Conservation (phyloP, 2,888 invertebrate genomes). For the Tineola bisselliella region DNA sequence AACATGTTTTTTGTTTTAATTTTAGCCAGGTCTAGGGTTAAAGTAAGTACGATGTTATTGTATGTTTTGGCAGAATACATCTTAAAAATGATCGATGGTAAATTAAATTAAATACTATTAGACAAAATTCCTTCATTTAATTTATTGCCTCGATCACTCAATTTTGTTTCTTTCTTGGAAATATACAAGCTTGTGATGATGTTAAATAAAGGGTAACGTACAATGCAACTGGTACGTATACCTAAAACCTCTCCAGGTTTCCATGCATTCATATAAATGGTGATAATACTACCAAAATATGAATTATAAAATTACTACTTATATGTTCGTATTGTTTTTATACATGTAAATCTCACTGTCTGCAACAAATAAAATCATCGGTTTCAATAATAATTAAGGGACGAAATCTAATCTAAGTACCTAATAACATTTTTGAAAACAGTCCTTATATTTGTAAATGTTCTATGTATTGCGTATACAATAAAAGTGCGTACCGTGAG, state of each 20-base stretch:
- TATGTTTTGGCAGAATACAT: not conserved
- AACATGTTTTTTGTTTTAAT: not conserved
- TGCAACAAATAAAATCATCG: too few species aligned
- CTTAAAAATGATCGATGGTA: not conserved
- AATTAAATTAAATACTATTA: not conserved
- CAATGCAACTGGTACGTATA: not conserved
- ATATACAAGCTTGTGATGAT: not conserved
- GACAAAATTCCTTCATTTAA: not conserved
- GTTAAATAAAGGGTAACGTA: not conserved
- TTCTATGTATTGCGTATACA: too few species aligned
- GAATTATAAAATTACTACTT: not conserved
- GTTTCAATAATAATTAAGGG: too few species aligned
- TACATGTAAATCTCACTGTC: too few species aligned
- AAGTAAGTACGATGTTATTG: not conserved
- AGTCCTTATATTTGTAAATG: too few species aligned
- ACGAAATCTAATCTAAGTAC: too few species aligned
- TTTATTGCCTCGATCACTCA: not conserved
- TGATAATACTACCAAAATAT: not conserved
- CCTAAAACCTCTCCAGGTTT: too few species aligned
- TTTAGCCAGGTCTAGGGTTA: slow-evolving; percentile 4
- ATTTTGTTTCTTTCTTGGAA: not conserved
- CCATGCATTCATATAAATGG: not conserved
- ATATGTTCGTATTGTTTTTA: not conserved
- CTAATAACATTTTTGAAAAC: too few species aligned
- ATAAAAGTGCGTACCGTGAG: not conserved